Evolutionary conservation across 2,113 vertebrate species (phyloP).

Genomic region (Laterallus jamaicensis): DNA sequence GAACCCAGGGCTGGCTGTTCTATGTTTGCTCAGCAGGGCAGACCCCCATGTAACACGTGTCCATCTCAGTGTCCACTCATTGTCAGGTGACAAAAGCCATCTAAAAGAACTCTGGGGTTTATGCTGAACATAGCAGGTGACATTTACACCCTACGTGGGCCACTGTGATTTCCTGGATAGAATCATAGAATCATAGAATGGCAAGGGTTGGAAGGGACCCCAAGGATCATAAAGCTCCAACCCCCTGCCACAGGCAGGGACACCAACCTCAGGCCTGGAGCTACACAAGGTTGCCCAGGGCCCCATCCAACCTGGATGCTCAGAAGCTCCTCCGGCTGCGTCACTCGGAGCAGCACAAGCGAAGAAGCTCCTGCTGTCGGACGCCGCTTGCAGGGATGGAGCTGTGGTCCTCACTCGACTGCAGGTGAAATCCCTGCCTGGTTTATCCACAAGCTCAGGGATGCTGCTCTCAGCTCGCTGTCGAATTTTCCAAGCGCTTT

Average conservation of each 20-base stretch:
- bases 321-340: constrained; percentile 23
- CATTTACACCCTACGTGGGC: accelerated
- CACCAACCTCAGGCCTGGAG: too few species aligned
- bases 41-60: too few species aligned
- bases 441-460: neutral
- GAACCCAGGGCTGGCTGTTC: accelerated
- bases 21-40: accelerated
- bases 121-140: neutral
- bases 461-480: accelerated
- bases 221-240: too few species aligned
- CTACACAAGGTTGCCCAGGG: too few species aligned
- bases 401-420: neutral
- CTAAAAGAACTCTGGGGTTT: neutral
- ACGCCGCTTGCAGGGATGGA: neutral
- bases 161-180: neutral
- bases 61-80: neutral
- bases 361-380: neutral
- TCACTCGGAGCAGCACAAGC: neutral
- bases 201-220: too few species aligned
- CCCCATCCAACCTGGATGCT: neutral
- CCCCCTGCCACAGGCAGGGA: too few species aligned
- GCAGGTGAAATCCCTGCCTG: neutral
- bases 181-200: too few species aligned
- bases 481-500: neutral
- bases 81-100: neutral